Percentiles rank a stretch among this genome's conserved stretches.
These are phyloP conservation scores for Chauna torquata DNA, from an alignment of 2,113 vertebrate genomes.

Conservation along the genomic window DNA sequence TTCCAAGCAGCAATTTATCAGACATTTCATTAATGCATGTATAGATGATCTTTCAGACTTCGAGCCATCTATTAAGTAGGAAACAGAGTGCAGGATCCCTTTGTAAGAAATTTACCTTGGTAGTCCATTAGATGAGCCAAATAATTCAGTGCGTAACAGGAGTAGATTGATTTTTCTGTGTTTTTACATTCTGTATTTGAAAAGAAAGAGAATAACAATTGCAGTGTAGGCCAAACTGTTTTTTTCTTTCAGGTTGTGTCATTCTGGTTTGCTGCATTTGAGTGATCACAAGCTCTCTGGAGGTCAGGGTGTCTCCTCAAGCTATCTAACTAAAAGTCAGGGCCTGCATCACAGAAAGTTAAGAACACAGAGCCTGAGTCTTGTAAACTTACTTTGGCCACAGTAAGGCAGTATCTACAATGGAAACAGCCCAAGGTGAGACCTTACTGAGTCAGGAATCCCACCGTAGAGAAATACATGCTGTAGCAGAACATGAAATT, in stretches of 20 bases:
- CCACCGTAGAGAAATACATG: not conserved
- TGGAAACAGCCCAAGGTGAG: not conserved
- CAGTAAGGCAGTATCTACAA: not conserved
- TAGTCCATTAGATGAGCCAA: not conserved
- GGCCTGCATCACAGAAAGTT: not conserved
- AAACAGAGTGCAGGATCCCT: not conserved
- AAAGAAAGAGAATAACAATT: not conserved
- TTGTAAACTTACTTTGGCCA: not conserved
- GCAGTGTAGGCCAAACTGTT: not conserved
- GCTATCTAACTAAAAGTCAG: not conserved
- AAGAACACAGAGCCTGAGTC: not conserved
- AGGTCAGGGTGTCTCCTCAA: not conserved
- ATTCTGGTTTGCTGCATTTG: not conserved
- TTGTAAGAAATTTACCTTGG: not conserved
- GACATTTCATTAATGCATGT: not conserved
- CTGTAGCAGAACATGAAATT: not conserved
- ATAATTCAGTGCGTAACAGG: not conserved
- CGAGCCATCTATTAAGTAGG: not conserved
- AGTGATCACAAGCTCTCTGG: rapidly evolving
- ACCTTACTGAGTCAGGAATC: not conserved
- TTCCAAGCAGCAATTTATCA: not conserved
- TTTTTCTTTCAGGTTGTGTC: not conserved
- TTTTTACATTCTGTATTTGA: not conserved
- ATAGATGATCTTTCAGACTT: not conserved
- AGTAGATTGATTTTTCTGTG: not conserved